Evolutionary conservation across 1,140 invertebrate species (phyloP).

Genomic region (Choristoneura fumiferana): DNA sequence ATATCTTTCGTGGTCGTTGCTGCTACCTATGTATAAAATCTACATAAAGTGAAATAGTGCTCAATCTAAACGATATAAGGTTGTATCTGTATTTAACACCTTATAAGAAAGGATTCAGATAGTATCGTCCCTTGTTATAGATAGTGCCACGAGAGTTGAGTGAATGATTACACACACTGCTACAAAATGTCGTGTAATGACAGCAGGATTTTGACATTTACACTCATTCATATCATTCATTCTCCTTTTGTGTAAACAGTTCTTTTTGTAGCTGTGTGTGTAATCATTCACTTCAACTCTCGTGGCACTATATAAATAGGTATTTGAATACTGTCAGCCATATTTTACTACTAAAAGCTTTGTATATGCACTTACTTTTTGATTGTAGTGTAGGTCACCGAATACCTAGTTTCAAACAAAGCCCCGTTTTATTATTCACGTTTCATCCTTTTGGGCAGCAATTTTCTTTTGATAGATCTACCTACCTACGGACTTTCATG

Average conservation of each 20-base stretch:
- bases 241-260: no score
- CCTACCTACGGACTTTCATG: background rate
- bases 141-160: no score
- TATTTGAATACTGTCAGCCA: background rate
- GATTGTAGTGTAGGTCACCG: conserved; percentile 10
- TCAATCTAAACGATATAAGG: background rate
- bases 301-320: no score
- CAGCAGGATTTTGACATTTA: no score
- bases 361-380: background rate
- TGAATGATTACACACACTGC: no score
- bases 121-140: no score
- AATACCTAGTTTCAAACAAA: background rate
- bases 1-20: conserved; percentile 4
- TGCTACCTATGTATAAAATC: background rate
- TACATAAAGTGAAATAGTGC: background rate
- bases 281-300: no score
- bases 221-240: no score
- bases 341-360: background rate
- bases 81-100: background rate
- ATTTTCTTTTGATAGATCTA: background rate
- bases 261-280: no score
- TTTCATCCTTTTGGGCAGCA: conserved; percentile 12
- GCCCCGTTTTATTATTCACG: conserved; percentile 12
- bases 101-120: no score
- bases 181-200: no score